Evolutionary conservation across 2,797 vertebrate genomes (phyloP).

Genomic region (Coregonus sp.): DNA sequence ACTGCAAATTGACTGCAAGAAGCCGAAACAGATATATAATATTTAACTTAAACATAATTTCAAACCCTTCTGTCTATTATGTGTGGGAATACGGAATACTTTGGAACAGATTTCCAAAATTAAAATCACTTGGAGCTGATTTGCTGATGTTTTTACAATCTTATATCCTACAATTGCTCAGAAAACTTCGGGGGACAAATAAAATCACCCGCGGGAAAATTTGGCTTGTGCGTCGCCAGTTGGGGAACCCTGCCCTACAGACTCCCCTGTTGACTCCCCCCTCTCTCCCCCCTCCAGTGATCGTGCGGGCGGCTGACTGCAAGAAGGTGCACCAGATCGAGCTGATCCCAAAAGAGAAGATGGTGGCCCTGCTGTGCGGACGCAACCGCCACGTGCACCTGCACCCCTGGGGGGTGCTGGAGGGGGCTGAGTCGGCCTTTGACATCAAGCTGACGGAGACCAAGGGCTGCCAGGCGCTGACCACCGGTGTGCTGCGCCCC

Average conservation of each 20-base stretch:
- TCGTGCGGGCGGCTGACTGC: slow-evolving; percentile 91
- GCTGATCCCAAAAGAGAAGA: slow-evolving; percentile 86
- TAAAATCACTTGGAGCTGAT: too few species aligned
- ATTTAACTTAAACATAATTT: too few species aligned
- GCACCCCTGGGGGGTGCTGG: slow-evolving; percentile 85
- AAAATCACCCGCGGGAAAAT: too few species aligned
- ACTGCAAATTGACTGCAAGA: too few species aligned
- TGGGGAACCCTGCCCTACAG: neutral
- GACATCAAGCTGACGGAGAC: slow-evolving; percentile 91
- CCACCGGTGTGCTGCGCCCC: slow-evolving; percentile 78
- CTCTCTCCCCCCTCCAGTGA: slow-evolving; percentile 76
- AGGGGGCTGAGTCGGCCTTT: slow-evolving; percentile 83
- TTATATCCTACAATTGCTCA: too few species aligned
- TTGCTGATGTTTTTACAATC: too few species aligned
- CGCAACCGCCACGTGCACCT: slow-evolving; percentile 92
- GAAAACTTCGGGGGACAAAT: too few species aligned
- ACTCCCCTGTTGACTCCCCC: neutral
- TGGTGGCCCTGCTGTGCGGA: slow-evolving; percentile 87
- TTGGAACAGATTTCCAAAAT: too few species aligned
- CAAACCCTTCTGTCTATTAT: too few species aligned
- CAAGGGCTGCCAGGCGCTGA: slow-evolving; percentile 92
- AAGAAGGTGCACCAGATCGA: slow-evolving; percentile 95
- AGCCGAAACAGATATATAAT: too few species aligned
- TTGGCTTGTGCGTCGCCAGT: too few species aligned
- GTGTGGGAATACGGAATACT: too few species aligned